Conservation (phyloP, 1,140 invertebrate genomes). For the Formica selysi region DNA sequence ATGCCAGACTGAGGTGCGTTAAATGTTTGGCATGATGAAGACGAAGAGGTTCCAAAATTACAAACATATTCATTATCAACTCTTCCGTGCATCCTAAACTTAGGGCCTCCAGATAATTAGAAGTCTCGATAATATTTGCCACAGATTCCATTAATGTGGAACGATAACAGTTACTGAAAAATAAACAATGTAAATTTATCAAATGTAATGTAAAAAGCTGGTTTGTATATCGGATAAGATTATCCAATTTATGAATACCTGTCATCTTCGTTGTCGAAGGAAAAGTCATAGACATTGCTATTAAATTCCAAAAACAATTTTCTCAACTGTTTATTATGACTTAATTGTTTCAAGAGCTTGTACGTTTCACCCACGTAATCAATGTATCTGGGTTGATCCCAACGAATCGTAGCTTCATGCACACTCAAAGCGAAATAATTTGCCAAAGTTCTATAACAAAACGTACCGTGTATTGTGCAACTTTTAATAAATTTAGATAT, state of each 20-base stretch:
- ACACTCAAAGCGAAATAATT: constrained; percentile 83
- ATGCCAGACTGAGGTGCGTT: constrained; percentile 88
- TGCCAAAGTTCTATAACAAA: constrained; percentile 77
- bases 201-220: neutral
- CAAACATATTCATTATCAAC: constrained; percentile 85
- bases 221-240: neutral
- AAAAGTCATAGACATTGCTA: constrained; percentile 77
- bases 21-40: constrained; percentile 86
- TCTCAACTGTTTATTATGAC: constrained; percentile 81
- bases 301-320: constrained; percentile 83
- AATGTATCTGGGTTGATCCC: constrained; percentile 73
- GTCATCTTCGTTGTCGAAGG: constrained; percentile 76
- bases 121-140: constrained; percentile 80
- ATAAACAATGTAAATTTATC: constrained; percentile 11
- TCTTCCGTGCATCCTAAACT: constrained; percentile 89
- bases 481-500: neutral
- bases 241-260: constrained; percentile 62
- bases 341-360: constrained; percentile 80
- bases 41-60: constrained; percentile 85
- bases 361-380: constrained; percentile 76
- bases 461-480: neutral
- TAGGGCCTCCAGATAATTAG: constrained; percentile 85
- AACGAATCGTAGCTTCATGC: constrained; percentile 82
- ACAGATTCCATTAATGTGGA: constrained; percentile 76
- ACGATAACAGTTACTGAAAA: constrained; percentile 38